phyloP scores from a whole-genome alignment of 2,797 vertebrate species.

The Aselliscus stoliczkanus region DNA sequence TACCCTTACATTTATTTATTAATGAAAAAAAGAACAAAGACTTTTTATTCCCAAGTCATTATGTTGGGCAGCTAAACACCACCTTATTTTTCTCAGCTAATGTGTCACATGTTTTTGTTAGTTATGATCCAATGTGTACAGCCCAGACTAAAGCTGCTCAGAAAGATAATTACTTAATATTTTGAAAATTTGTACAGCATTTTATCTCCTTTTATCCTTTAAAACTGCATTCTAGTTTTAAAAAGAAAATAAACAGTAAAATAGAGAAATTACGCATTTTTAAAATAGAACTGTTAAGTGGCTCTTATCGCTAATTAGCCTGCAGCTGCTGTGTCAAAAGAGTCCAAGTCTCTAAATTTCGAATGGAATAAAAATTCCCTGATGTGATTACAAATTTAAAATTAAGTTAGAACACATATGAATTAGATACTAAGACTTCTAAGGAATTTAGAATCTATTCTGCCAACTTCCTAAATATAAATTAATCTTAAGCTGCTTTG shows the following conservation, averaged over 20 bases:
- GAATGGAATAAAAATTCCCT: background rate
- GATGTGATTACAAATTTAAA: background rate
- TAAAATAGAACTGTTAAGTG: background rate
- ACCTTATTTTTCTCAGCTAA: background rate
- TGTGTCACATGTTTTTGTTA: background rate
- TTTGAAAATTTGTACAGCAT: background rate
- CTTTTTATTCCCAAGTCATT: slow-evolving; percentile 25
- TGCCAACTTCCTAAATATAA: background rate
- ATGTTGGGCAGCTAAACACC: slow-evolving; percentile 23
- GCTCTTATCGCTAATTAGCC: background rate
- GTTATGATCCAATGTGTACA: background rate
- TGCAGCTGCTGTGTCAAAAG: background rate
- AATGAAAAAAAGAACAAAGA: slow-evolving; percentile 54
- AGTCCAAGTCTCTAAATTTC: background rate
- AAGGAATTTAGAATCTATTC: background rate
- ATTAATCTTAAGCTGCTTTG: background rate
- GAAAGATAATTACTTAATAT: background rate
- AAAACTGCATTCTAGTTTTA: background rate
- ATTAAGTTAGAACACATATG: background rate
- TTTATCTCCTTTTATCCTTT: background rate
- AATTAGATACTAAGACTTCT: background rate
- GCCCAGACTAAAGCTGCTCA: background rate
- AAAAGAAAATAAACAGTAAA: background rate
- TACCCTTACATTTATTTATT: slow-evolving; percentile 35
- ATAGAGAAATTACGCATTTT: background rate